Evolutionary conservation across 2,797 vertebrate species (phyloP).

Genomic region (Loriculus beryllinus): DNA sequence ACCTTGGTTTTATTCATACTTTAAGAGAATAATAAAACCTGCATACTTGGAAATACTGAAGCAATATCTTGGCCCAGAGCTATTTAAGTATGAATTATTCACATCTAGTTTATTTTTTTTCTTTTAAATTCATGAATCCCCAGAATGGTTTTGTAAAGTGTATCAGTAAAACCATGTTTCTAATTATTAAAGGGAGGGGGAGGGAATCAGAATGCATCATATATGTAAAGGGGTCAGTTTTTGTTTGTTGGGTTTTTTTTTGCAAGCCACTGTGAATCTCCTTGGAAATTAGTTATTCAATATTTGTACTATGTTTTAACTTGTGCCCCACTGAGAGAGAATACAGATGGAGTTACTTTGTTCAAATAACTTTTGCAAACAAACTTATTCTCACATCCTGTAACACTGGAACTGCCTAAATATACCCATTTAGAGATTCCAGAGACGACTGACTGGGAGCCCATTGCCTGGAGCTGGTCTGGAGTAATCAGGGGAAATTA

Average conservation of each 20-base stretch:
- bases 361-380: background rate
- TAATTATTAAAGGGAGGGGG: conserved; percentile 3
- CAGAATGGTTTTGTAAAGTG: conserved; percentile 37
- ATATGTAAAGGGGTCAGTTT: conserved; percentile 20
- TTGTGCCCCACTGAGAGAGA: background rate
- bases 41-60: conserved; percentile 57
- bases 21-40: conserved; percentile 57
- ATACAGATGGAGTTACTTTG: background rate
- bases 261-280: background rate
- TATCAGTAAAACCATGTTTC: conserved; percentile 18
- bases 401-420: background rate
- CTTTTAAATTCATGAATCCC: conserved; percentile 59
- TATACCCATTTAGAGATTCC: background rate
- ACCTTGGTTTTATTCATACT: conserved; percentile 51
- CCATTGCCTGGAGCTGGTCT: background rate
- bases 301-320: background rate
- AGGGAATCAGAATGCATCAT: background rate
- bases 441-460: background rate
- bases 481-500: background rate
- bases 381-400: background rate
- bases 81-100: conserved; percentile 69
- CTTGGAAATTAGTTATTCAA: conserved; percentile 4
- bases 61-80: conserved; percentile 49
- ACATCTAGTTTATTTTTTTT: conserved; percentile 24
- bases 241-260: conserved; percentile 10